Base-by-base conservation (phyloP, 1,140 invertebrate genomes). In the Psix sp. region DNA sequence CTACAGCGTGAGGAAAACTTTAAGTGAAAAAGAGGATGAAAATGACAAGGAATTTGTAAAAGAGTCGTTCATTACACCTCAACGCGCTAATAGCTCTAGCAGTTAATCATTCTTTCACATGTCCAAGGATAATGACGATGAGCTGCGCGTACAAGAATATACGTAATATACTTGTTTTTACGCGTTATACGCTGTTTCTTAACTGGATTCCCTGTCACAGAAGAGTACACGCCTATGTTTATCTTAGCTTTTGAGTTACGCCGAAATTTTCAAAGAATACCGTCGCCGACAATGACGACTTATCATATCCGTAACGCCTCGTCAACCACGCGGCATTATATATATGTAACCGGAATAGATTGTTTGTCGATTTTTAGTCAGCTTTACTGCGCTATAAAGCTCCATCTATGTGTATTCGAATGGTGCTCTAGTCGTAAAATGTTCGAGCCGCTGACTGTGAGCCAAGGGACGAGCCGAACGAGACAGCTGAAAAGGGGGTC, bases 181-280 rank as follows among this genome's bases (percentile, higher is more conserved):
- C 45, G 65, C 40, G 60, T 66, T 68, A 63, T 63, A 63, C 59
- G 48, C 42, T 52, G 65, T 68, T 65, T 56, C 66, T 76, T 71
- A 63, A 78, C 80, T 76, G 76, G 78, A 83, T 84, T 83, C 80
- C 81, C 76, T 77, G 76, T 82, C 77, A 71, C 78, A 57, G 75
- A 74, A 43, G 74, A 67, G 72, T 81, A 81, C 85, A 83, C 85
- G 80, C 84, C 85, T 81, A 84, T 85, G 78, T 86, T 86, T 86
- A 80, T 79, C 82, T 82, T 84, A 72, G 82, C 82, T 83, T 86
- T 86, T 86, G 82, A 84, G 77, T 82, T 79, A 80, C 76, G 79
- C 83, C 85, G 84, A 85, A 85, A 85, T 85, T 84, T 85, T 83
- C 80, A 84, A 75, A 76, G 79, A 81, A 81, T 75, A 56, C 74